These are phyloP conservation scores for Oscheius sp. DNA, from an alignment of 2,888 invertebrate genomes.

Conservation along the genomic window DNA sequence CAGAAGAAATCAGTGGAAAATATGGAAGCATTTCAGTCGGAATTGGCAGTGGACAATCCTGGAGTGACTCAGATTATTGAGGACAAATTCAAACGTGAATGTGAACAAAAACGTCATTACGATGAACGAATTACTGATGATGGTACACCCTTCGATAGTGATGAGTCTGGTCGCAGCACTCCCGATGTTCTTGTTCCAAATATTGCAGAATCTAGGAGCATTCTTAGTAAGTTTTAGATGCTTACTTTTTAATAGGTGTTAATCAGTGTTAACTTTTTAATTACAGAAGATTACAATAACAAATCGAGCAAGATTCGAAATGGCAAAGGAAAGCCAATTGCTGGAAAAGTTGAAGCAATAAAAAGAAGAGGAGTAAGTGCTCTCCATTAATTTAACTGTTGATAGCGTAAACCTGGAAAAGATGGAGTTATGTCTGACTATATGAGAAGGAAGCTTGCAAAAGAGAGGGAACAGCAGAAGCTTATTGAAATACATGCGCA, in stretches of 20 bases:
- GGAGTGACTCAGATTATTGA: slow-evolving; percentile 90
- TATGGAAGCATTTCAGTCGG: slow-evolving; percentile 95
- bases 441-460: slow-evolving; percentile 49
- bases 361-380: not conserved
- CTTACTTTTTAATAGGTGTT: not conserved
- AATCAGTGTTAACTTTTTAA: not conserved
- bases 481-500: slow-evolving; percentile 11
- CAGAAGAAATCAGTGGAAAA: slow-evolving; percentile 79
- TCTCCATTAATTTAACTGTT: not conserved
- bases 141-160: not conserved
- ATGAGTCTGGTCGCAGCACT: slow-evolving; percentile 10
- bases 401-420: slow-evolving; percentile 1
- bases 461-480: slow-evolving; percentile 26
- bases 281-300: slow-evolving; percentile 20
- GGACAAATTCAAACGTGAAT: not conserved
- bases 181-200: slow-evolving; percentile 15
- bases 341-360: not conserved
- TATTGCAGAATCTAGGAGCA: not conserved
- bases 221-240: slow-evolving; percentile 13
- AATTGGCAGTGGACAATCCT: slow-evolving; percentile 96
- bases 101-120: not conserved
- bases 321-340: slow-evolving; percentile 1
- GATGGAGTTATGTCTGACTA: slow-evolving; percentile 39
- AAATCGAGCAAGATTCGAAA: not conserved
- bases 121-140: not conserved